Evolutionary conservation across 37 sponge, comb jelly and placozoan genomes (phyloP).

Genomic region (Agelas oroides): DNA sequence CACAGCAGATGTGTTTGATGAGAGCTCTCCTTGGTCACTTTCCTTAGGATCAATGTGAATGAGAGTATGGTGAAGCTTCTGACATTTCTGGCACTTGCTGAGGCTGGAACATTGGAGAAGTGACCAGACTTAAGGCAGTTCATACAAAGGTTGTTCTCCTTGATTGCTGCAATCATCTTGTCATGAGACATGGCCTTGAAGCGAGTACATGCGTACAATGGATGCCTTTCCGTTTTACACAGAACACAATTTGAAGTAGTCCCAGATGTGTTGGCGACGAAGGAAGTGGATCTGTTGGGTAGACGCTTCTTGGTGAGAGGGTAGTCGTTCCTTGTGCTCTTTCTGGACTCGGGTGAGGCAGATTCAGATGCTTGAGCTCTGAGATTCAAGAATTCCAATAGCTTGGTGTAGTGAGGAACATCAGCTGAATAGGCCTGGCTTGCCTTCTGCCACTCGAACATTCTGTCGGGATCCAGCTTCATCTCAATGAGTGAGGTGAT

Average conservation of each 20-base stretch:
- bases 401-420: slow-evolving; percentile 10
- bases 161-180: neutral
- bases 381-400: neutral
- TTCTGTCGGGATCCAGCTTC: slow-evolving; percentile 3
- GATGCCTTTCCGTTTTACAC: slow-evolving; percentile 4
- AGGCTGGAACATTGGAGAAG: slow-evolving; percentile 3
- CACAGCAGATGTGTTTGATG: slow-evolving; percentile 2
- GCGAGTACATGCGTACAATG: neutral
- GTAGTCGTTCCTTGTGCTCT: slow-evolving; percentile 18
- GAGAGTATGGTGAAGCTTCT: neutral
- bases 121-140: slow-evolving; percentile 30
- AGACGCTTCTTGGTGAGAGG: too few species aligned
- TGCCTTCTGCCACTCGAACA: slow-evolving; percentile 28
- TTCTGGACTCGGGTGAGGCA: neutral
- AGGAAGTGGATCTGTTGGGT: slow-evolving; percentile 17
- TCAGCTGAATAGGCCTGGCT: slow-evolving; percentile 6
- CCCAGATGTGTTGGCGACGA: neutral
- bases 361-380: slow-evolving; percentile 25
- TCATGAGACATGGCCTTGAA: slow-evolving; percentile 35
- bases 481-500: slow-evolving; percentile 17
- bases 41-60: neutral
- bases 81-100: neutral
- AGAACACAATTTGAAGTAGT: slow-evolving; percentile 5
- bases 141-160: slow-evolving; percentile 16
- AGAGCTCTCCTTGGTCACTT: neutral